phyloP scores from a whole-genome alignment of 2,113 vertebrate species.

The Platysteira castanea region DNA sequence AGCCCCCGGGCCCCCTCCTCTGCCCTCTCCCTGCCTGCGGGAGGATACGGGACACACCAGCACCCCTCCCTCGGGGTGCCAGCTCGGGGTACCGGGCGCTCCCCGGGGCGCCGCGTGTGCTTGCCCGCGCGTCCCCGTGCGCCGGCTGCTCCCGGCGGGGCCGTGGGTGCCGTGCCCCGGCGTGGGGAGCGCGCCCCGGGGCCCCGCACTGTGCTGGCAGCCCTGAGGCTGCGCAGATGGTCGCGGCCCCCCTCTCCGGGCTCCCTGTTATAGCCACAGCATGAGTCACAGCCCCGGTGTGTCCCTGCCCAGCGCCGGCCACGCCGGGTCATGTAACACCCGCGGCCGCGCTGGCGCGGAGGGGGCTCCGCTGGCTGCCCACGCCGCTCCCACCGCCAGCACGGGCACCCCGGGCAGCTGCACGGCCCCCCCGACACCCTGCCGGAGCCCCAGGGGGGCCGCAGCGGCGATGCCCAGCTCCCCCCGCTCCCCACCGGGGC shows the following conservation, averaged over 20 bases:
- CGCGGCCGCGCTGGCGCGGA: background rate
- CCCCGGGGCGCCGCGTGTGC: accelerated
- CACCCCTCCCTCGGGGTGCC: background rate
- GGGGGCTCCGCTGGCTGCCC: background rate
- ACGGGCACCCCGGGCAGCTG: accelerated
- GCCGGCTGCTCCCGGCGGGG: background rate
- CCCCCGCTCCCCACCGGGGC: background rate
- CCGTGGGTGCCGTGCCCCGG: background rate
- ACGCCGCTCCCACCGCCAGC: background rate
- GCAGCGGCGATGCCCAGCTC: accelerated
- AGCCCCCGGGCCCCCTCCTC: background rate
- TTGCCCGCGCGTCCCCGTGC: accelerated
- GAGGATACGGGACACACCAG: background rate
- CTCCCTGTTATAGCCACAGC: slow-evolving; percentile 31
- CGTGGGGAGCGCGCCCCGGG: background rate
- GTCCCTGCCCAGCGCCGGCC: slow-evolving; percentile 36
- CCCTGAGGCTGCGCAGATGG: background rate
- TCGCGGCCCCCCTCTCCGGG: background rate
- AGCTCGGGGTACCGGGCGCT: background rate
- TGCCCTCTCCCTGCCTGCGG: background rate
- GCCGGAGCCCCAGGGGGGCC: accelerated
- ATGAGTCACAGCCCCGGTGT: slow-evolving; percentile 17
- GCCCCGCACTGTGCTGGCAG: background rate
- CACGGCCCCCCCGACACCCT: too few species aligned
- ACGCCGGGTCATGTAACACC: slow-evolving; percentile 10